Conservation (phyloP, 2,797 vertebrate species). For the Erethizon dorsatum region DNA sequence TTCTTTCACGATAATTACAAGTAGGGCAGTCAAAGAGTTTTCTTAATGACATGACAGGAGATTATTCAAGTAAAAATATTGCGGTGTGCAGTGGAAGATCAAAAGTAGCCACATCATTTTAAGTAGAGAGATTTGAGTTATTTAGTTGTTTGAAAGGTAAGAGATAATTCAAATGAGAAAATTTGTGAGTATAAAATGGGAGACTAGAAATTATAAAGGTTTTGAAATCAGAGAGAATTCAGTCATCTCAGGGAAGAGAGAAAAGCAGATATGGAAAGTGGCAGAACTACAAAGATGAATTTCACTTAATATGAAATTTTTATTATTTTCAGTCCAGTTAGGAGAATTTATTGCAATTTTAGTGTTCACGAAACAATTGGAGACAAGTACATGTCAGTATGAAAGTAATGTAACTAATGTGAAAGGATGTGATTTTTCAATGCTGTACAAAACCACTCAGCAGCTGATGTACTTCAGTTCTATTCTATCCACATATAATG, state of each 20-base stretch:
- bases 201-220: background rate
- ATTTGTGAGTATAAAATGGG: background rate
- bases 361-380: constrained; percentile 57
- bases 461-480: background rate
- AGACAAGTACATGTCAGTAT: constrained; percentile 58
- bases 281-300: constrained; percentile 54
- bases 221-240: background rate
- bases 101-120: background rate
- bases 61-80: background rate
- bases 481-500: background rate
- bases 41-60: background rate
- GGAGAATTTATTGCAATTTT: constrained; percentile 67
- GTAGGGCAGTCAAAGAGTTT: background rate
- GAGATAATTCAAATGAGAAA: constrained; percentile 1
- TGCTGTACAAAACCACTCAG: background rate
- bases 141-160: background rate
- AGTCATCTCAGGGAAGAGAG: background rate
- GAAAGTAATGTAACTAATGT: constrained; percentile 40
- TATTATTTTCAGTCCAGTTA: constrained; percentile 60
- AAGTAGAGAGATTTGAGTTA: background rate
- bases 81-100: background rate
- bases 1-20: constrained; percentile 38
- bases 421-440: constrained; percentile 54
- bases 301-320: constrained; percentile 58
- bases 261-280: background rate